Evolutionary conservation across 2,113 vertebrate species (phyloP).

Genomic region (Gallinago undulata): DNA sequence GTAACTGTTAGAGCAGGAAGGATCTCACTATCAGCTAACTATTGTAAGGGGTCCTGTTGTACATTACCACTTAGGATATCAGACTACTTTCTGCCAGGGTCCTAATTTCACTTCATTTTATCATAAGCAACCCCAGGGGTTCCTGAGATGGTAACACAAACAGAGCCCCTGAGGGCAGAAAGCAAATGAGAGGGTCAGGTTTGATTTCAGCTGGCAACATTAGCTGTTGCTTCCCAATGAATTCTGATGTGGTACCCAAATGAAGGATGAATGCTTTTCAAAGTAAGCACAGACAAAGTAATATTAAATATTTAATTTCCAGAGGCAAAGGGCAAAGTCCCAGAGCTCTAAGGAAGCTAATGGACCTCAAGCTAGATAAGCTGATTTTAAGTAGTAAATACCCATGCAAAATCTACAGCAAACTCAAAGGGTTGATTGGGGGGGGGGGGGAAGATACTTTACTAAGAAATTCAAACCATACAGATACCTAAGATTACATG

Average conservation of each 20-base stretch:
- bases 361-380: slow-evolving; percentile 1
- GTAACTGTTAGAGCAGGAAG: not conserved
- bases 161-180: slow-evolving; percentile 21
- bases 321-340: slow-evolving; percentile 48
- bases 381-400: slow-evolving; percentile 17
- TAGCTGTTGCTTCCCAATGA: slow-evolving; percentile 52
- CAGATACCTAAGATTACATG: not conserved
- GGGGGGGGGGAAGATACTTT: not conserved
- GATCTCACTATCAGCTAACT: not conserved
- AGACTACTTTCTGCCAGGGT: slow-evolving; percentile 69
- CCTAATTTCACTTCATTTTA: slow-evolving; percentile 80
- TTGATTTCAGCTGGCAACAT: slow-evolving; percentile 60
- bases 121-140: slow-evolving; percentile 67
- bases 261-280: slow-evolving; percentile 55
- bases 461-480: not conserved
- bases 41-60: slow-evolving; percentile 37
- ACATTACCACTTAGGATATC: slow-evolving; percentile 75
- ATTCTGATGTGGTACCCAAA: slow-evolving; percentile 60
- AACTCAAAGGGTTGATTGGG: not conserved
- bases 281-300: slow-evolving; percentile 64
- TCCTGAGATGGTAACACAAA: slow-evolving; percentile 74
- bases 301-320: slow-evolving; percentile 76
- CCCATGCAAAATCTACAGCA: slow-evolving; percentile 13
- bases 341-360: slow-evolving; percentile 46
- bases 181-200: not conserved